These are phyloP conservation scores for Phortica okadai DNA, from an alignment of 2,888 invertebrate genomes.

Conservation along the genomic window DNA sequence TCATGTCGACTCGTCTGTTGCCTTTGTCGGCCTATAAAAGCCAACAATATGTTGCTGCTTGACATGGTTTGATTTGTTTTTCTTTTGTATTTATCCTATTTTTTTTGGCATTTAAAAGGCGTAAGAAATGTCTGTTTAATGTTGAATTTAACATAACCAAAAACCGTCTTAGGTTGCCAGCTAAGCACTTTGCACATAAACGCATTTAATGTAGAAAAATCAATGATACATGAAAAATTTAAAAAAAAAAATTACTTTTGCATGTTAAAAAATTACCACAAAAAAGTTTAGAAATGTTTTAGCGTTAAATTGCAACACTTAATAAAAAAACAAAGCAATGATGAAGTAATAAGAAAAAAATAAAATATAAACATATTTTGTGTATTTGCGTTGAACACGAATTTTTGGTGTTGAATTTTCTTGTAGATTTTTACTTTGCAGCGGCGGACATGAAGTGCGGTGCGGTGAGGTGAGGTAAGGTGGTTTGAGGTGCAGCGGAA, in stretches of 20 bases:
- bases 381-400: constrained; percentile 2
- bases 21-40: constrained; percentile 10
- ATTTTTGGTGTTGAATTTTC: neutral
- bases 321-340: neutral
- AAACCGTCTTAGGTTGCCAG: no score
- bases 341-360: neutral
- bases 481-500: neutral
- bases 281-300: constrained; percentile 1
- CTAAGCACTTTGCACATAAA: no score
- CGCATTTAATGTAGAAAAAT: no score
- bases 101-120: neutral
- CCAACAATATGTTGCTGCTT: constrained; percentile 1
- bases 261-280: no score
- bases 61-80: constrained; percentile 14
- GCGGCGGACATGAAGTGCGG: neutral
- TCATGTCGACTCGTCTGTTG: neutral
- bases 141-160: no score
- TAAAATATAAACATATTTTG: neutral
- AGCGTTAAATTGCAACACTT: neutral
- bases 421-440: neutral
- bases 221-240: no score
- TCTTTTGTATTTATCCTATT: neutral
- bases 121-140: neutral
- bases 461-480: neutral
- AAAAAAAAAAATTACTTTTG: no score